Conservation (phyloP, 2,888 invertebrate genomes). For the Adelognathus sp. region DNA sequence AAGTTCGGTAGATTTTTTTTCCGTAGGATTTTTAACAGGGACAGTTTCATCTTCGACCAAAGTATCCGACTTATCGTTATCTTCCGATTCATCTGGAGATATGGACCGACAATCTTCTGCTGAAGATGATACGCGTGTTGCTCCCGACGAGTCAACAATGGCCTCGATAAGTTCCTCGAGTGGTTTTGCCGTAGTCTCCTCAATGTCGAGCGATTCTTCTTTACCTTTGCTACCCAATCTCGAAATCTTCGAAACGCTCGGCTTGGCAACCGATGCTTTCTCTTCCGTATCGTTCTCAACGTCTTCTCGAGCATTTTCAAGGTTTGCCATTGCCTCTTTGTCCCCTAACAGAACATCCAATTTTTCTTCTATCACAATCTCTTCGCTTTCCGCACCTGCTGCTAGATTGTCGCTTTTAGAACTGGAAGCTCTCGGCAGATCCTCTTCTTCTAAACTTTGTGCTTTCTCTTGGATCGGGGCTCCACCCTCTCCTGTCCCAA, state of each 20-base stretch:
- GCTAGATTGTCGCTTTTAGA: slow-evolving; percentile 3
- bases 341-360: neutral
- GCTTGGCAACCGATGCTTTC: slow-evolving; percentile 46
- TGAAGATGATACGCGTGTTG: slow-evolving; percentile 49
- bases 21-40: neutral
- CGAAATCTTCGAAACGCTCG: slow-evolving; percentile 59
- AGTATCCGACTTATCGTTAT: slow-evolving; percentile 41
- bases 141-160: slow-evolving; percentile 62
- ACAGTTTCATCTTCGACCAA: slow-evolving; percentile 3
- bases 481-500: slow-evolving; percentile 1
- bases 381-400: slow-evolving; percentile 2
- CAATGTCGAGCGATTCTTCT: slow-evolving; percentile 66
- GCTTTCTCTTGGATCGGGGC: slow-evolving; percentile 68
- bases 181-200: slow-evolving; percentile 68
- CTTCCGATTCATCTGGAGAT: slow-evolving; percentile 42
- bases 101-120: slow-evolving; percentile 47
- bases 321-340: neutral
- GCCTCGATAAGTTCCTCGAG: slow-evolving; percentile 71
- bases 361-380: slow-evolving; percentile 22
- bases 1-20: neutral
- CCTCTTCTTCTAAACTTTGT: slow-evolving; percentile 3
- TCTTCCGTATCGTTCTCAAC: slow-evolving; percentile 9
- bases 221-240: slow-evolving; percentile 58
- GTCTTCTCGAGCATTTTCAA: neutral
- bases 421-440: slow-evolving; percentile 3